Evolutionary conservation across 30 jellyfish, hydroid and myxozoan species (phyloP), one percentile per base, ranked within the genome.

Genomic region (Pseudorhiza aurosa): DNA sequence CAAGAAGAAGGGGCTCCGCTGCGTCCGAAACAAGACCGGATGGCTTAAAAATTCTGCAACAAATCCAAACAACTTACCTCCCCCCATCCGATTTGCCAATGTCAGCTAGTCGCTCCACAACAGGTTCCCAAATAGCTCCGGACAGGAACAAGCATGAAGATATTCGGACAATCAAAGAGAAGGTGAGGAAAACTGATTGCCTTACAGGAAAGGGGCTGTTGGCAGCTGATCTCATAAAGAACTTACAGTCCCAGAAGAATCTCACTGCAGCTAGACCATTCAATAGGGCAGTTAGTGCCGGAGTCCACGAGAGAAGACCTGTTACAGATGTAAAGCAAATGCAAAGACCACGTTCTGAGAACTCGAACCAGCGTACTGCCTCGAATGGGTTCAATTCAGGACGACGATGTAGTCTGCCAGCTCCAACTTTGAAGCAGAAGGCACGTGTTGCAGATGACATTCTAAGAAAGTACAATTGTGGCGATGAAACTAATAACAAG

Each of bases 221-320:
- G n/a, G 91, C 81, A 3, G 91, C 84, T 11, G 91, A 80, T 29
- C 55, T 80, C 19, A 39, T 80, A 9, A 49, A 80, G 32, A 80
- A 65, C 25, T 33, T 80, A 18, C 79, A 50, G 11, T 25, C 84
- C 0, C 77, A 80, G 33, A 32, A 62, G 12, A n/a, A 30, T 8
- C 31, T 21, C 24, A 1, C 8, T 5, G 68, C 58, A 3, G 15
- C 7, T 10, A 30, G 4, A 6, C 32, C 24, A 1, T 11, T 17
- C 11, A 11, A 8, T 1, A 26, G 88, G 29, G 68, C 88, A 14
- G 74, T 17, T 9, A 76, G 88, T 76, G 88, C 88, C 40, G 71
- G 67, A 11, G 1, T 17, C 26, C 65, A 32, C 6, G 62, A 24
- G 33, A n/a, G 24, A 2, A 3, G 37, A 5, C 10, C 50, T 12